A percentile compares a stretch with the other conserved stretches of the same genome.
Conservation (phyloP, 2,888 invertebrate genomes). For the Folsomia manolachei region DNA sequence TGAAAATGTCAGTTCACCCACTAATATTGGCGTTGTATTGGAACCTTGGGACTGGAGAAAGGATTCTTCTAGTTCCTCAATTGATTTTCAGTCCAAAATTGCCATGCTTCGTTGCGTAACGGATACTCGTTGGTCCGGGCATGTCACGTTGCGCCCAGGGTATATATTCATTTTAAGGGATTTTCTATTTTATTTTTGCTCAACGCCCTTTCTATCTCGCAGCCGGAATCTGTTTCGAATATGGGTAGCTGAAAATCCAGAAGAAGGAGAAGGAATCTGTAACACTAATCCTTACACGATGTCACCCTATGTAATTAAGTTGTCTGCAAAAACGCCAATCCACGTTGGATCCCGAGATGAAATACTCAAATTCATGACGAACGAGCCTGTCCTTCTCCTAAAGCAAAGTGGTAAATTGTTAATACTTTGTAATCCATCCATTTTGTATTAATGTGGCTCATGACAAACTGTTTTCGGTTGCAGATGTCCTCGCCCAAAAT, state of each 20-base stretch:
- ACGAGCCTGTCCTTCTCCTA: conserved; percentile 31
- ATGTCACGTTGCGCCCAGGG: conserved; percentile 32
- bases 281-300: neutral
- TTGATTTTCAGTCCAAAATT: no score
- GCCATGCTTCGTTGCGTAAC: conserved; percentile 23
- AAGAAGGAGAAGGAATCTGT: neutral
- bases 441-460: neutral
- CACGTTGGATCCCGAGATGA: conserved; percentile 27
- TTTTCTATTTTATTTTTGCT: no score
- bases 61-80: conserved; percentile 19
- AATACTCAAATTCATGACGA: conserved; percentile 38
- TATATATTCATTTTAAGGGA: conserved; percentile 7
- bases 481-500: conserved; percentile 27
- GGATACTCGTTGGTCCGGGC: conserved; percentile 20
- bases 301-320: neutral
- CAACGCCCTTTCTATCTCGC: no score
- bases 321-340: conserved; percentile 35
- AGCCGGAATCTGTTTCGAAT: conserved; percentile 35
- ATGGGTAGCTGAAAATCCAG: conserved; percentile 23
- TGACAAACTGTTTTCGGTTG: neutral
- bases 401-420: conserved; percentile 34
- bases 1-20: neutral
- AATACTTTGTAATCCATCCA: neutral
- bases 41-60: conserved; percentile 39
- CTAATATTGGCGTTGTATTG: conserved; percentile 17